Evolutionary conservation across 2,113 vertebrate species (phyloP).

Genomic region (Notarius quadriscutis): DNA sequence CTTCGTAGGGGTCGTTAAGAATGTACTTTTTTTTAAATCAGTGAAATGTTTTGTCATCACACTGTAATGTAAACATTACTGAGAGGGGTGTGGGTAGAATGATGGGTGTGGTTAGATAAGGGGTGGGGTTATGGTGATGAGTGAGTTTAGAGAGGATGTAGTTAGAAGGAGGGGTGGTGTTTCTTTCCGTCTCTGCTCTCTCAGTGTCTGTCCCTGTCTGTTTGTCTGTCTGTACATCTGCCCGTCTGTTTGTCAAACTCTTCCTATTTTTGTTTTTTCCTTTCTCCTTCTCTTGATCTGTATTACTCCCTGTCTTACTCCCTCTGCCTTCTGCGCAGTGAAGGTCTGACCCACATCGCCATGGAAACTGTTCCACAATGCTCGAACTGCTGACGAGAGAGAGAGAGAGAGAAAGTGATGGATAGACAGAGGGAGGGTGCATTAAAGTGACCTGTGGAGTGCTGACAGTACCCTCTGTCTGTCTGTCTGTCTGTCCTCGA

Average conservation of each 20-base stretch:
- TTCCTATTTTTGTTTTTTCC: not conserved
- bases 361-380: slow-evolving; percentile 4
- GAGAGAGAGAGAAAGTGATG: not conserved
- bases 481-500: not conserved
- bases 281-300: not conserved
- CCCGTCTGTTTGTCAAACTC: not conserved
- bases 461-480: not conserved
- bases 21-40: not conserved
- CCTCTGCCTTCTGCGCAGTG: not conserved
- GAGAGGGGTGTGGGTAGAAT: not conserved
- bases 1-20: not conserved
- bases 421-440: not conserved
- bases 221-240: not conserved
- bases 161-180: not conserved
- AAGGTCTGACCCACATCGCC: not conserved
- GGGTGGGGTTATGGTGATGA: not conserved
- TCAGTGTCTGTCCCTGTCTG: not conserved
- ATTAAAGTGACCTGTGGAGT: slow-evolving; percentile 5
- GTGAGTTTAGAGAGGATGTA: not conserved
- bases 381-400: not conserved
- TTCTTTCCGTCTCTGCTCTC: not conserved
- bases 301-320: not conserved
- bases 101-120: not conserved
- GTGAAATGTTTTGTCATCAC: not conserved
- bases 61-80: not conserved